Base-by-base conservation (phyloP, 2,888 invertebrate species). In the Elegia similella region DNA sequence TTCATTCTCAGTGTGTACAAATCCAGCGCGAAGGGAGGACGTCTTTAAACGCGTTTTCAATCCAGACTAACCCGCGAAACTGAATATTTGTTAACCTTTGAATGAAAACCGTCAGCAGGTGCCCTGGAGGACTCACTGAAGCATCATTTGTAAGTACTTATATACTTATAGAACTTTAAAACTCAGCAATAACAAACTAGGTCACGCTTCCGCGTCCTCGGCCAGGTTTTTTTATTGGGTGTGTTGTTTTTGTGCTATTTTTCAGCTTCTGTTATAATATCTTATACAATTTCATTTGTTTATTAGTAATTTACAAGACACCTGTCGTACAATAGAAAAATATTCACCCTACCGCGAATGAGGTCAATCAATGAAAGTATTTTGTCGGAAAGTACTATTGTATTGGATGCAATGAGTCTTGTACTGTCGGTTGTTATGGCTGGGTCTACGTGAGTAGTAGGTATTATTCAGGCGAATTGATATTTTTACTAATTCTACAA, bases 191-290 rank as follows among this genome's bases (percentile, higher is more conserved):
- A 66, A 55, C 65, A 66, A 90, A 82, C 72, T 89, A 81, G 90
- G 91, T 89, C 91, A 89, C 75, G 80, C 86, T 83, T 82, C 83
- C 82, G 84, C 79, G 88, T 84, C 83, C 86, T 83, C 83, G 74
- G 76, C 76, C 76, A 73, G 75, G 72, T 75, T 80, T 69, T 67
- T 80, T 86, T 82, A 82, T 82, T 82, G 81, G 78, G 76, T 68
- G 78, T 77, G 72, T 72, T 78, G 73, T 75, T 79, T 78, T 73
- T 75, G 63, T 71, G 64, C 65, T 62, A 58, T 65, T 65, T 60
- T 64, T 64, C 42, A 54, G 56, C 63, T 65, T 67, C 62, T 65
- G 52, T 46, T 60, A 58, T 55, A 62, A 64, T 65, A 61, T 55
- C 66, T 64, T 30, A 13, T n/a, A 30, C n/a, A 29, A 47, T 47